Evolutionary conservation across 2,888 invertebrate genomes (phyloP).

Genomic region (Platycnemis pennipes): DNA sequence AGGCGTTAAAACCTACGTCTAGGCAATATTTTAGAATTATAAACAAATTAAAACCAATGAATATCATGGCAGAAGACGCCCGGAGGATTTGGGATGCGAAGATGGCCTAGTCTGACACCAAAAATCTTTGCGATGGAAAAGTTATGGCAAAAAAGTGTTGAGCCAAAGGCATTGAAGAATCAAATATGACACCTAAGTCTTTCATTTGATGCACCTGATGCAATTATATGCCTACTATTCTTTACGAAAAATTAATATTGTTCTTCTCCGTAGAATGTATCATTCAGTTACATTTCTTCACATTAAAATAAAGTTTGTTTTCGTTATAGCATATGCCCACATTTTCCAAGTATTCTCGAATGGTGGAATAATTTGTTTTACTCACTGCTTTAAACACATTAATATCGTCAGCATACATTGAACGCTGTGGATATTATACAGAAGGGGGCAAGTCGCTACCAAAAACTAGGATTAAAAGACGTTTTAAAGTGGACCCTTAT

Average conservation of each 20-base stretch:
- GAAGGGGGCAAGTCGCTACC: background rate
- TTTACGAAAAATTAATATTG: background rate
- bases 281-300: background rate
- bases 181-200: background rate
- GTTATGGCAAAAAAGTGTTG: background rate
- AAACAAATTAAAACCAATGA: too few species aligned
- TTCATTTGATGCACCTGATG: background rate
- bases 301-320: background rate
- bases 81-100: too few species aligned
- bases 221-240: background rate
- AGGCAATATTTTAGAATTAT: too few species aligned
- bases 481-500: background rate
- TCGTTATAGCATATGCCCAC: background rate
- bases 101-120: too few species aligned
- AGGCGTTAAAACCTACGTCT: too few species aligned
- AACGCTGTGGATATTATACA: background rate
- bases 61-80: too few species aligned
- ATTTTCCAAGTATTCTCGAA: background rate
- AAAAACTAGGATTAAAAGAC: background rate
- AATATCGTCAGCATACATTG: background rate
- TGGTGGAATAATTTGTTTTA: background rate
- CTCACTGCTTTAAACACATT: background rate
- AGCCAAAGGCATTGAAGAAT: background rate
- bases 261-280: background rate
- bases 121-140: background rate